Evolutionary conservation across 2,888 invertebrate genomes (phyloP).

Genomic region (Zygothrica quintamaculata): DNA sequence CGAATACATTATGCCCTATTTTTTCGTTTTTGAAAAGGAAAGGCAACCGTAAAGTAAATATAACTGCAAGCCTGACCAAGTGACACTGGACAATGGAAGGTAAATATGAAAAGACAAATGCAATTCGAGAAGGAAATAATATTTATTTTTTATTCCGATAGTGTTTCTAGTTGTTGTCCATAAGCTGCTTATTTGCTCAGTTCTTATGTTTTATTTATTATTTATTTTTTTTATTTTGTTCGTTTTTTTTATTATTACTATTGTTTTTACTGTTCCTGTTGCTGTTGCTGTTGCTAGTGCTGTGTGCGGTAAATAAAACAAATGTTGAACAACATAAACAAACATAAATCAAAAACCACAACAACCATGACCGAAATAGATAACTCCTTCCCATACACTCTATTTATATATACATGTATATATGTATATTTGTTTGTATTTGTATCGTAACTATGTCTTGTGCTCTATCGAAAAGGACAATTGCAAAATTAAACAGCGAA

Average conservation of each 20-base stretch:
- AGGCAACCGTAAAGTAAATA: no score
- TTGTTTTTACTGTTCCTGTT: no score
- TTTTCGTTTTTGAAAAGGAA: no score
- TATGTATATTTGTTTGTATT: not conserved
- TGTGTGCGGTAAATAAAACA: constrained; percentile 63
- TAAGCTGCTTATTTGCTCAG: constrained; percentile 44
- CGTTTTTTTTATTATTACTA: constrained; percentile 3
- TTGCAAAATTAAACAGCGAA: constrained; percentile 79
- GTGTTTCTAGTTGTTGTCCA: constrained; percentile 15
- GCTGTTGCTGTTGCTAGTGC: no score
- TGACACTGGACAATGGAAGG: no score
- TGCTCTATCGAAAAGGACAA: constrained; percentile 67
- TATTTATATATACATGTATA: not conserved
- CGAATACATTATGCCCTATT: no score
- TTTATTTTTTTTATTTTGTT: not conserved
- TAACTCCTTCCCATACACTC: constrained; percentile 40
- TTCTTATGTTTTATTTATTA: constrained; percentile 2
- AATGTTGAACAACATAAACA: constrained; percentile 70
- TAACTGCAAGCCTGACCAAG: no score
- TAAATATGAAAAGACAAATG: not conserved
- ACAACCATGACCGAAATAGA: constrained; percentile 67
- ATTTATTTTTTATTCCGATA: constrained; percentile 27
- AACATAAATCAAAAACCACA: constrained; percentile 77
- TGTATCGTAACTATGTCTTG: not conserved
- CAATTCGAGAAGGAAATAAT: constrained; percentile 12